These are phyloP conservation scores for Notolabrus celidotus DNA, from an alignment of 2,797 vertebrate genomes.

Conservation along the genomic window DNA sequence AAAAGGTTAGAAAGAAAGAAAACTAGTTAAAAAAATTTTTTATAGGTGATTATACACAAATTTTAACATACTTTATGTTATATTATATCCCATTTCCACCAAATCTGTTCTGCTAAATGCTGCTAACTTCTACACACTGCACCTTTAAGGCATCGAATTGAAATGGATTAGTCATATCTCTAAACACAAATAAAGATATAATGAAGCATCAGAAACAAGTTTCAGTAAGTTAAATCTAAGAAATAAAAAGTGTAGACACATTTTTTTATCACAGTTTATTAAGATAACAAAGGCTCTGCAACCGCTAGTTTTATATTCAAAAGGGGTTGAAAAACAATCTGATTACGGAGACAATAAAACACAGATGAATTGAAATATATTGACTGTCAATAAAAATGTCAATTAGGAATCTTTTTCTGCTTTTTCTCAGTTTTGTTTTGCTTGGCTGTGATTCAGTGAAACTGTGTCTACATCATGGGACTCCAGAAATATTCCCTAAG, in stretches of 20 bases:
- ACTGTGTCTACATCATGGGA: slow-evolving; percentile 54
- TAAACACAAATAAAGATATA: background rate
- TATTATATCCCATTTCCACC: too few relatives aligned
- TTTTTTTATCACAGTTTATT: too few relatives aligned
- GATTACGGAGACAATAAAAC: background rate
- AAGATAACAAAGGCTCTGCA: background rate
- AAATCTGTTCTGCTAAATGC: too few relatives aligned
- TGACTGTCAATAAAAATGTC: background rate
- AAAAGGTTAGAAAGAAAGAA: too few relatives aligned
- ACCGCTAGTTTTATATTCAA: background rate
- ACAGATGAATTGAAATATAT: background rate
- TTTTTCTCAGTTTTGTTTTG: background rate
- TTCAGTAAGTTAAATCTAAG: background rate
- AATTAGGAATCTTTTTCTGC: background rate
- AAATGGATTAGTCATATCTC: too few relatives aligned
- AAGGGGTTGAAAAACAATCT: background rate
- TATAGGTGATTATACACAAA: too few relatives aligned
- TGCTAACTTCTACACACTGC: too few relatives aligned
- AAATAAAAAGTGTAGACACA: background rate
- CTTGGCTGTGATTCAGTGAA: slow-evolving; percentile 25
- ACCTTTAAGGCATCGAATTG: too few relatives aligned
- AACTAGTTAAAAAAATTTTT: too few relatives aligned
- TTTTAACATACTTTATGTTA: too few relatives aligned
- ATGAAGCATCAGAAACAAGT: background rate
- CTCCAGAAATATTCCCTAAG: slow-evolving; percentile 57